Percentiles rank a stretch among this genome's conserved stretches.
Conservation (phyloP, 1,140 invertebrate species). For the Meloidogyne chitwoodi region DNA sequence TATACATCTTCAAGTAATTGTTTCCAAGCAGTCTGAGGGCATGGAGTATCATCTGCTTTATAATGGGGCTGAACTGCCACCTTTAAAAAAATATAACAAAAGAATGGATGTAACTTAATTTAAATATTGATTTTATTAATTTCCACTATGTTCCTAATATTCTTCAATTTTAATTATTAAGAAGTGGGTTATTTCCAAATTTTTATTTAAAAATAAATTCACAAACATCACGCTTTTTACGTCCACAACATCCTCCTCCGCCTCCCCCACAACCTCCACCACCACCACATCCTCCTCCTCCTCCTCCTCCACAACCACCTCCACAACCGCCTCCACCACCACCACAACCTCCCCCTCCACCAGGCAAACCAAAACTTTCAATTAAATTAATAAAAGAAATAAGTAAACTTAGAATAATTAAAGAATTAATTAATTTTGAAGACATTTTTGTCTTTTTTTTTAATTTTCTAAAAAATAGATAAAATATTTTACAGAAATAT, state of each 20-base stretch:
- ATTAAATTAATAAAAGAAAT: background rate
- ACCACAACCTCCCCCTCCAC: background rate
- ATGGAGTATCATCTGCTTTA: conserved; percentile 22
- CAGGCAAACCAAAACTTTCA: background rate
- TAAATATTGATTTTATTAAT: no score
- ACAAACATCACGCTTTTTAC: background rate
- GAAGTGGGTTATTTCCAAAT: no score
- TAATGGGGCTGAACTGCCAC: conserved; percentile 16
- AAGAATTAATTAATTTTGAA: no score
- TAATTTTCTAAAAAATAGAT: no score
- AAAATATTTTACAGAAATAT: no score
- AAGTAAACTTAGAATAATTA: background rate
- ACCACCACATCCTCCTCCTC: background rate
- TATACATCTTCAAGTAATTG: conserved; percentile 18
- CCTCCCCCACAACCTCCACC: background rate
- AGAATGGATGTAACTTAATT: no score
- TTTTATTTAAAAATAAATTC: no score
- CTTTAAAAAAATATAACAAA: background rate
- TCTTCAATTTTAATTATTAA: no score
- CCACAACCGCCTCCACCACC: background rate
- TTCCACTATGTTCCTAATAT: no score
- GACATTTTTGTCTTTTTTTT: no score
- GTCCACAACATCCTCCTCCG: background rate
- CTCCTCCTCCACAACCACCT: background rate
- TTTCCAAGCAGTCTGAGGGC: conserved; percentile 24